Base-by-base conservation (phyloP, 2,113 vertebrate species). In the Euleptes europaea region DNA sequence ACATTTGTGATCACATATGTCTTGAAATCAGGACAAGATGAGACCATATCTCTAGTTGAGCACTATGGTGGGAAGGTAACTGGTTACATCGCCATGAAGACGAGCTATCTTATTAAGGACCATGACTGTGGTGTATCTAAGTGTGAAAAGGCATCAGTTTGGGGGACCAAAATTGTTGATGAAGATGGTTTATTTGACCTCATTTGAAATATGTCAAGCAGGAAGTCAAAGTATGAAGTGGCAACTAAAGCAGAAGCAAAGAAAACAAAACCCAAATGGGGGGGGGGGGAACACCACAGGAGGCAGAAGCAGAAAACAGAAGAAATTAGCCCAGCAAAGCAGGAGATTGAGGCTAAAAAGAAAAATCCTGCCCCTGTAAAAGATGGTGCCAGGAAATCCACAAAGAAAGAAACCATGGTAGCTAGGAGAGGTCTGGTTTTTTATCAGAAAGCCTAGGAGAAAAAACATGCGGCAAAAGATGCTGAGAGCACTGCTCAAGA, bases 11-110 rank as follows among this genome's bases (percentile, higher is more conserved):
- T 99, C 94, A 99, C 99, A 0, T 98, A 98, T 0, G 97, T 99
- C 79, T 89, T 99, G 92, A 98, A 99, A 95, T 99, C 97, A 2
- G 99, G 99, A 87, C 95, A 98, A 49, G 98, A 99, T 1, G 98
- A 98, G 4, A 97, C 98, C 83, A 99, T 98, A 92, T 95, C 97
- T 88, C 93, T 99, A 60, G 97, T 99, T 5, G 98, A 99, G 77
- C 98, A 98, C 15, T 98, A 99, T 0, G 99, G 99, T 11, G 98
- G 99, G 17, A 99, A 99, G 89, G 98, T 99, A 26, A 99, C 98
- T 0, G 98, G 98, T 86, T 99, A 97, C 9, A 89, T 99, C 94
- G 99, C 98, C 95, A 98, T 98, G 92, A 99, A 97, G 94, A 99
- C 99, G 40, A 98, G 93, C 70, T 99, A 99, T 89, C 93, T 99